Evolutionary conservation across 2,888 invertebrate species (phyloP), one percentile per base, ranked within the genome.

Genomic region (Hanleya hanleyi): DNA sequence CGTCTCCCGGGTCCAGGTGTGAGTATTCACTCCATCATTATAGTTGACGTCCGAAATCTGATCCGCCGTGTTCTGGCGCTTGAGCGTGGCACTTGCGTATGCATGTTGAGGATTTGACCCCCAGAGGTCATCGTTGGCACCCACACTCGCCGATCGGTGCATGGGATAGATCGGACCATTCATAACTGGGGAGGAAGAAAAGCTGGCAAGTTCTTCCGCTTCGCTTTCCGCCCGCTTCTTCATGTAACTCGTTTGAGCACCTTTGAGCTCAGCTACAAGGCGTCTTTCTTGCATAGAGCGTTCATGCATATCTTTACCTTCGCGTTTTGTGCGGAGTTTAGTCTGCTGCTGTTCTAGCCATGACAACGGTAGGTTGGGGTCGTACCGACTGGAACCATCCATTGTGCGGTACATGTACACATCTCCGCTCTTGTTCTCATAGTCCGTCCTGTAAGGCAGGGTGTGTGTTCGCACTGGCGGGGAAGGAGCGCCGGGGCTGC

Each of bases 191-290:
- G 71, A 64, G 35, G 71, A 57, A 50, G 78, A 62, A 50, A 71
- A 32, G 26, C 67, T 73, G 32, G 84, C 83, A 65, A 84, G 81
- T 69, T 90, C 90, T 38, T 89, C 89, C 0, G 87, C 86, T 67
- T 89, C 85, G 73, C 92, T 93, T 84, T 93, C 92, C 3, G 93
- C 92, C 79, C 93, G 91, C 86, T 93, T 93, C 18, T 93, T 92
- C 33, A 93, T 92, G 76, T 86, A 86, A 77, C 82, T 84, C 71
- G 84, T 84, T 78, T 90, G 88, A 36, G 87, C 87, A 49, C 86
- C 86, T 77, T 89, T 85, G 67, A 92, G 84, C 83, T 92, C 92
- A 47, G 95, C 94, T 88, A 95, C 94, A 90, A 95, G 95, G 93
- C 96, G 95, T 89, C 96, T 96, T 77, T 96, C 96, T 71, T 88